phyloP scores from a whole-genome alignment of 2,113 vertebrate genomes.

The Jacana jacana region DNA sequence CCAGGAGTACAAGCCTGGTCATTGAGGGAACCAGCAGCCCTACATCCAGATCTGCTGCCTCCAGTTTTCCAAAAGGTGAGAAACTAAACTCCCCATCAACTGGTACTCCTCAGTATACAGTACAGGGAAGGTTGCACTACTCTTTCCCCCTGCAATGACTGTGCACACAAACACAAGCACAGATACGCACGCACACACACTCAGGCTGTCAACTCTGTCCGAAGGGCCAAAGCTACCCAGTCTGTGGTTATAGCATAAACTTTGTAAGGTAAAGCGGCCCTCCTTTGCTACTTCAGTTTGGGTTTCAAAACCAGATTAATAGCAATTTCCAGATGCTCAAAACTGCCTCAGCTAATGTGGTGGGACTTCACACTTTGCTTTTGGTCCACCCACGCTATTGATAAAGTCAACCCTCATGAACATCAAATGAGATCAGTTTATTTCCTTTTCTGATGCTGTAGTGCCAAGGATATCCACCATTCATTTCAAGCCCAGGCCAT shows the following conservation, averaged over 20 bases:
- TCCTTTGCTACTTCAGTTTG: background rate
- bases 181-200: background rate
- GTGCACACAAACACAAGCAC: background rate
- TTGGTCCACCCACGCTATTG: rapidly evolving
- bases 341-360: background rate
- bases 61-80: background rate
- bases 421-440: background rate
- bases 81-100: background rate
- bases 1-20: background rate
- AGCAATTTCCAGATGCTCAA: background rate
- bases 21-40: background rate
- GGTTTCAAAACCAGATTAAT: background rate
- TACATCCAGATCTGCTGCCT: background rate
- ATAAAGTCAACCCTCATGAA: background rate
- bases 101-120: background rate
- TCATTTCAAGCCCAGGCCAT: background rate
- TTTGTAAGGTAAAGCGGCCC: background rate
- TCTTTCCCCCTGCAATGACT: background rate
- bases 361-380: background rate
- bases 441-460: background rate
- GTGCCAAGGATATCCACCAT: background rate
- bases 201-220: rapidly evolving
- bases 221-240: background rate
- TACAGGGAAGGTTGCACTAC: background rate
- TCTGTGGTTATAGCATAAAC: background rate